Evolutionary conservation across 2,113 vertebrate genomes (phyloP).

Genomic region (Cepphus grylle): DNA sequence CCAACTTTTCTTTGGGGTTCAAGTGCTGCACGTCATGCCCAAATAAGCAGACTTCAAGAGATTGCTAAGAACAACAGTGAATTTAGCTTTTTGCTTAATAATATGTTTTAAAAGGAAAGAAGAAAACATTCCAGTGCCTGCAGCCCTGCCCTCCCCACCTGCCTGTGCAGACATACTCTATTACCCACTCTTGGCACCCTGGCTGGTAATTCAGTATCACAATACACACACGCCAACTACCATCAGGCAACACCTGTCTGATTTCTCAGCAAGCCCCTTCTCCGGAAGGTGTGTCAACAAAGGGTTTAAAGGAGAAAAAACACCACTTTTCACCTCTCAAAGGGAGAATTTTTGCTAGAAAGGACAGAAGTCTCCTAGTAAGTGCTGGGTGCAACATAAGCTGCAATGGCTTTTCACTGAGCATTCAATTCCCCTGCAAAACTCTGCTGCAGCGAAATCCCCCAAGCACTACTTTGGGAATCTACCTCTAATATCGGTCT

Average conservation of each 20-base stretch:
- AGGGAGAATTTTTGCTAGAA: background rate
- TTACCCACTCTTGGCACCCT: slow-evolving; percentile 82
- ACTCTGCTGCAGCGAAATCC: background rate
- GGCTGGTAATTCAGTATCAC: slow-evolving; percentile 67
- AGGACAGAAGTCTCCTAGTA: background rate
- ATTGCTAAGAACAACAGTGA: slow-evolving; percentile 76
- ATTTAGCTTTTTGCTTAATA: slow-evolving; percentile 81
- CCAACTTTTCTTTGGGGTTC: background rate
- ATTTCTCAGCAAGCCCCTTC: slow-evolving; percentile 41
- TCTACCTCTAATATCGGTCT: background rate
- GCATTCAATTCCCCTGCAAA: background rate
- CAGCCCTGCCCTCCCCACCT: slow-evolving; percentile 76
- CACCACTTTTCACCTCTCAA: background rate
- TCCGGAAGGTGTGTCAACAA: slow-evolving; percentile 40
- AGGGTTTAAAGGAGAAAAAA: slow-evolving; percentile 5
- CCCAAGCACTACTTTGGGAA: background rate
- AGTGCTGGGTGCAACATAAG: background rate
- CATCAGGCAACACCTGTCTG: slow-evolving; percentile 71
- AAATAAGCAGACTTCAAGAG: slow-evolving; percentile 59
- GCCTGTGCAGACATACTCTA: slow-evolving; percentile 74
- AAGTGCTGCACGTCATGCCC: slow-evolving; percentile 26
- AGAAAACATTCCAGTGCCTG: slow-evolving; percentile 71
- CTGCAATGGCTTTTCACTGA: background rate
- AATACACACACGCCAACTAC: slow-evolving; percentile 57
- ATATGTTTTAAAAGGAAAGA: slow-evolving; percentile 69